Conservation (phyloP, 2,888 invertebrate species). For the Notodonta ziczac region DNA sequence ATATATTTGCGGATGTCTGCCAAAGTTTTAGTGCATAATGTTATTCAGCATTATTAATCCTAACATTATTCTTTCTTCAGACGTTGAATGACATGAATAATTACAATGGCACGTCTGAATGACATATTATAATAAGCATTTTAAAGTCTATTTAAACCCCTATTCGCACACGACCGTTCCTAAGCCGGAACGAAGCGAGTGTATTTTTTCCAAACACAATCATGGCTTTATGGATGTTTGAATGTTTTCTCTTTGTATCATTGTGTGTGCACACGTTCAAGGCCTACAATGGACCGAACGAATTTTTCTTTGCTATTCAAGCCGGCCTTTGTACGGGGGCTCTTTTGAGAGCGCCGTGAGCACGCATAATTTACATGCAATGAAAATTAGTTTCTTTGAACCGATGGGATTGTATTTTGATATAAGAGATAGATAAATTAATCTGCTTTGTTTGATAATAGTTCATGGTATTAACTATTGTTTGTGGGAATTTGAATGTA, state of each 20-base stretch:
- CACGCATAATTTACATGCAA: not conserved
- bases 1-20: too few relatives aligned
- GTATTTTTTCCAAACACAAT: conserved; percentile 10
- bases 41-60: too few relatives aligned
- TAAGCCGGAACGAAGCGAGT: conserved; percentile 14
- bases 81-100: not conserved
- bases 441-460: too few relatives aligned
- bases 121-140: not conserved
- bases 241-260: conserved; percentile 21
- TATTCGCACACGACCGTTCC: conserved; percentile 7
- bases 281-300: conserved; percentile 18
- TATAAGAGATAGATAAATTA: too few relatives aligned
- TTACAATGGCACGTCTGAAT: not conserved
- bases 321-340: conserved; percentile 18
- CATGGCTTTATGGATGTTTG: conserved; percentile 13
- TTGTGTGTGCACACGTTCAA: conserved; percentile 26
- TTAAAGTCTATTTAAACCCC: not conserved
- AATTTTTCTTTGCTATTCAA: conserved; percentile 14
- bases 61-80: not conserved
- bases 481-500: too few relatives aligned
- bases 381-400: not conserved
- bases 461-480: too few relatives aligned
- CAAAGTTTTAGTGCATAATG: too few relatives aligned
- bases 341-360: conserved; percentile 12
- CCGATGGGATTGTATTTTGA: too few relatives aligned